A percentile compares a stretch with the other conserved stretches of the same genome.
These are phyloP conservation scores for Alviniconcha strummeri DNA, from an alignment of 2,888 invertebrate genomes.

Conservation along the genomic window DNA sequence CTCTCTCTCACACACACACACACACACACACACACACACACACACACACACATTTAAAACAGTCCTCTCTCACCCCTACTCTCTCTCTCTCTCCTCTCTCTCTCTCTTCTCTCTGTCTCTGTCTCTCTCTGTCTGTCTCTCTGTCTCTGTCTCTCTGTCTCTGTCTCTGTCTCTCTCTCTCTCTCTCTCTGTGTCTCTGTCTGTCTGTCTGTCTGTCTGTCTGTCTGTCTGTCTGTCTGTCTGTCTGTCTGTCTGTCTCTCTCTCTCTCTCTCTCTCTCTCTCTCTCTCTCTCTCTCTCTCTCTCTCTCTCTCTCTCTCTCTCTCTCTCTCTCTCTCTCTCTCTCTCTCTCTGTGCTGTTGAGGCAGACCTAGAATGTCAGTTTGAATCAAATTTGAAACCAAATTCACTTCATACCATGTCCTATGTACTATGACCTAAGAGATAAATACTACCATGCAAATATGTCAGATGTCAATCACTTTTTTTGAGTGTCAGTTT, in stretches of 20 bases:
- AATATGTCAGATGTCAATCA: too few relatives aligned
- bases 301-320: not conserved
- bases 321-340: not conserved
- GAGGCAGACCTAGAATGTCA: too few relatives aligned
- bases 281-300: conserved; percentile 29
- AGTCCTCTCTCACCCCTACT: too few relatives aligned
- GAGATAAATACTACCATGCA: too few relatives aligned
- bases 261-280: conserved; percentile 34
- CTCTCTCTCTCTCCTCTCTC: not conserved
- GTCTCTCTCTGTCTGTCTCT: not conserved
- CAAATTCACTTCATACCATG: too few relatives aligned
- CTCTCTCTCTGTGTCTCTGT: not conserved
- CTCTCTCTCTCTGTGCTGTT: not conserved
- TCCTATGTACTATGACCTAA: too few relatives aligned
- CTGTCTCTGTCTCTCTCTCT: too few relatives aligned
- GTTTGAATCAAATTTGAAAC: too few relatives aligned
- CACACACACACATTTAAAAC: not conserved
- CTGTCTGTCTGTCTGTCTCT: conserved; percentile 11
- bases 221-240: not conserved
- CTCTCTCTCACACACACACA: not conserved
- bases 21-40: not conserved
- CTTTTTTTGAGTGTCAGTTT: too few relatives aligned
- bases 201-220: conserved; percentile 15
- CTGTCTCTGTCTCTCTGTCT: too few relatives aligned
- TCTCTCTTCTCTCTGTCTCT: not conserved